Base-by-base conservation (phyloP, 2,888 invertebrate genomes). In the Panzeria rudis region DNA sequence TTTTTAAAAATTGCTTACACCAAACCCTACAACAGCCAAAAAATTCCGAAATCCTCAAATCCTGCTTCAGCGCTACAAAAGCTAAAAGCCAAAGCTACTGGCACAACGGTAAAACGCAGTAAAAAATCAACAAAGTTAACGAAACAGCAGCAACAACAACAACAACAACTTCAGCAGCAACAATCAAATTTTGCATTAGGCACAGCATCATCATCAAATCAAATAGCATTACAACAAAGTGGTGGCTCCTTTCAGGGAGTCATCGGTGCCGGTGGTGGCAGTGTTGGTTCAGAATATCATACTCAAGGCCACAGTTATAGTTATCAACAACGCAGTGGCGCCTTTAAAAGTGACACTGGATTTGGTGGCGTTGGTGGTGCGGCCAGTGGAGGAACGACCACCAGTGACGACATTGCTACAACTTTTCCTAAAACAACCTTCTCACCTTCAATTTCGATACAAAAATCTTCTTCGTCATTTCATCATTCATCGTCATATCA, bases 21-120 rank as follows among this genome's bases (percentile, higher is more conserved):
- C 79, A 79, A 83, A 87, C 88, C 85, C 89, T 87, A 86, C 47
- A 64, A 87, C 88, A 86, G 89, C 90, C 89, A 87, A 89, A 88
- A 91, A 90, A 91, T 91, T 91, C 91, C 91, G 78, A 91, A 91
- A 86, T 88, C 92, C 89, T 88, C 88, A 89, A 90, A 89, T 85
- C 82, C 85, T 66, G 89, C 89, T 78, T 87, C 89, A 77, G 90
- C 89, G 88, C 90, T 91, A 87, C 91, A 91, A 88, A 91, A 91
- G 88, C 90, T 91, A 71, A 91, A 91, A 88, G 91, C 91, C 87
- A 91, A 90, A 88, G 90, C 91, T 87, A 88, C 91, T 87, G 90
- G 91, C 87, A 85, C 87, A 73, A 82, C 86, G 62, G 83, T 86
- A 20, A 87, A 87, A 89, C 91, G 88, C 87, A 89, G 73, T 88